Conservation (phyloP, 2,888 invertebrate species). For the Plutella xylostella region DNA sequence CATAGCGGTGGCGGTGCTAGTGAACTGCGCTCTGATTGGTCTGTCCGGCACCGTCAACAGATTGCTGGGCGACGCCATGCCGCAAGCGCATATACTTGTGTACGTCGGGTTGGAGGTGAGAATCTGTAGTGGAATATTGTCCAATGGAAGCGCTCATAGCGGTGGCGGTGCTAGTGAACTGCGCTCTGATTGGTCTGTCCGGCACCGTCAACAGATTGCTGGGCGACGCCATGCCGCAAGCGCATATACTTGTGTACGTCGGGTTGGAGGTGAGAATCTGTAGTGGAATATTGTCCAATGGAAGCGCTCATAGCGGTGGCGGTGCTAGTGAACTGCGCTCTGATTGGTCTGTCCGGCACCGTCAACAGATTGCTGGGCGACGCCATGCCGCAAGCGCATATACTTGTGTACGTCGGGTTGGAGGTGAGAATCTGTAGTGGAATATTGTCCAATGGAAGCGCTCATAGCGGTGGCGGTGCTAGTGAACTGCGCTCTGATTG, state of each 20-base stretch:
- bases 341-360: conserved; percentile 94
- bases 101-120: conserved; percentile 89
- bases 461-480: conserved; percentile 93
- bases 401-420: conserved; percentile 87
- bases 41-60: conserved; percentile 93
- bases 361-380: conserved; percentile 91
- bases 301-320: conserved; percentile 91
- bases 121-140: no score
- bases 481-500: conserved; percentile 95
- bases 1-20: conserved; percentile 91
- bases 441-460: conserved; percentile 76
- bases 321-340: conserved; percentile 93
- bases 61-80: conserved; percentile 87
- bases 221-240: conserved; percentile 87
- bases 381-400: conserved; percentile 85
- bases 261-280: conserved; percentile 78
- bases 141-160: conserved; percentile 85
- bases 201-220: conserved; percentile 92
- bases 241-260: conserved; percentile 88
- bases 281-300: no score
- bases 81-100: conserved; percentile 86
- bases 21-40: conserved; percentile 95
- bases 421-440: conserved; percentile 74
- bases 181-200: conserved; percentile 93
- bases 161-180: conserved; percentile 94